These are phyloP conservation scores for Phyllopteryx taeniolatus DNA, from an alignment of 2,113 vertebrate species.

Conservation along the genomic window DNA sequence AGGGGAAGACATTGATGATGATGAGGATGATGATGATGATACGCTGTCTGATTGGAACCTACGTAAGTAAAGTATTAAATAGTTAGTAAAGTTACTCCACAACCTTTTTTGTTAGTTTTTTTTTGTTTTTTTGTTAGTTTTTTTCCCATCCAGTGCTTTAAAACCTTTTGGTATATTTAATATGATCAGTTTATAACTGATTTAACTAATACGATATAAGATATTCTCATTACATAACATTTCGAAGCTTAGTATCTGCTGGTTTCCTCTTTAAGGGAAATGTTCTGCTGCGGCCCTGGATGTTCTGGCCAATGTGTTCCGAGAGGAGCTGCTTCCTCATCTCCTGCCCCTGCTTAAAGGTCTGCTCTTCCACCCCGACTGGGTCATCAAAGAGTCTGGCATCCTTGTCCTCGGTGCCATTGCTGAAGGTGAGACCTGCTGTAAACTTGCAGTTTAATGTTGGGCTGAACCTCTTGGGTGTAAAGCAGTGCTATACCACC, in stretches of 20 bases:
- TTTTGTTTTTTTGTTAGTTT: neutral
- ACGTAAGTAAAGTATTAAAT: conserved; percentile 67
- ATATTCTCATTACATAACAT: neutral
- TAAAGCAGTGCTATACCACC: no score
- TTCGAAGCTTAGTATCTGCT: neutral
- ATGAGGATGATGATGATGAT: conserved; percentile 89
- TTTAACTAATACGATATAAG: neutral
- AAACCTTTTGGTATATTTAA: neutral
- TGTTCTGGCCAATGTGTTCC: conserved; percentile 90
- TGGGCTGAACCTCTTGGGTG: neutral
- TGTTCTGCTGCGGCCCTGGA: conserved; percentile 89
- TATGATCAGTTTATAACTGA: neutral
- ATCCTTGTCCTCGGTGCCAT: conserved; percentile 91
- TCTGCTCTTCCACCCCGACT: conserved; percentile 90
- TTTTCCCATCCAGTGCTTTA: neutral
- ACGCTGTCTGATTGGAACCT: conserved; percentile 92
- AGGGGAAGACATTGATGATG: conserved; percentile 84
- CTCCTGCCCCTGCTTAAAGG: conserved; percentile 88
- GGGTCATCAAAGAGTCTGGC: conserved; percentile 93
- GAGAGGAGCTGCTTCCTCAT: conserved; percentile 89
- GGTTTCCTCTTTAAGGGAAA: conserved; percentile 73
- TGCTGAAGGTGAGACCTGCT: conserved; percentile 76
- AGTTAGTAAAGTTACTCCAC: neutral
- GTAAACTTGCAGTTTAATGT: neutral
- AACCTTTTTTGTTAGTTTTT: neutral